Base-by-base conservation (phyloP, 1,140 invertebrate genomes). In the Elymnias hypermnestra region DNA sequence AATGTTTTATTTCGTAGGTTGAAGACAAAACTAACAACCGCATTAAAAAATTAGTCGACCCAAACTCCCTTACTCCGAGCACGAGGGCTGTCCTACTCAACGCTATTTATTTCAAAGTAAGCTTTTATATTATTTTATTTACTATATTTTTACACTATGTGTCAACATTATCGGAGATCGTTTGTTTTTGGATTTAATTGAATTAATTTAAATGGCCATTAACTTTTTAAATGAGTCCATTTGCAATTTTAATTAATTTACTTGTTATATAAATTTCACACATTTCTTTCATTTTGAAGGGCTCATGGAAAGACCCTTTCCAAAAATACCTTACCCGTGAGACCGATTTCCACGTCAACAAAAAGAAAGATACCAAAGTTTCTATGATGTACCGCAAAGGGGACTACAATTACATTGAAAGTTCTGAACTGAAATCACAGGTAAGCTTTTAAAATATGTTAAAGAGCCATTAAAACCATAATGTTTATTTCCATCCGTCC, bases 11-110 rank as follows among this genome's bases (percentile, higher is more conserved):
- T 31, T 26, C 57, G 5, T 28, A 78, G 93, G 90, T 95, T 0
- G 88, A 90, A 69, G 60, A 88, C 4, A 87, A 92, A 67, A 96
- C 94, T 0, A 88, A 91, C 52, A 83, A 91, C 49, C 92, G 91
- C 72, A 93, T 95, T 51, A 89, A 88, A 44, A 73, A 94, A 64
- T 75, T 94, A 13, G 83, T 95, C 26, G 58, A 79, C 13, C 58
- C 84, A 62, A 87, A 71, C 43, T 66, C 69, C 43, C 83, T 93
- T n/a, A 47, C 85, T 42, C 54, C 64, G 1, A 53, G 78, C n/a
- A 91, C 89, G 50, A 87, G 71, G 45, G 46, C 94, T 25, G 86
- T 96, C 5, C 77, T 96, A 13, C 67, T 71, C 12, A 77, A 77
- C 33, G 73, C 73, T 6, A 72, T 75, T 22, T 78, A 78, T 39